Evolutionary conservation across 2,797 vertebrate genomes (phyloP).

Genomic region (Aselliscus stoliczkanus): DNA sequence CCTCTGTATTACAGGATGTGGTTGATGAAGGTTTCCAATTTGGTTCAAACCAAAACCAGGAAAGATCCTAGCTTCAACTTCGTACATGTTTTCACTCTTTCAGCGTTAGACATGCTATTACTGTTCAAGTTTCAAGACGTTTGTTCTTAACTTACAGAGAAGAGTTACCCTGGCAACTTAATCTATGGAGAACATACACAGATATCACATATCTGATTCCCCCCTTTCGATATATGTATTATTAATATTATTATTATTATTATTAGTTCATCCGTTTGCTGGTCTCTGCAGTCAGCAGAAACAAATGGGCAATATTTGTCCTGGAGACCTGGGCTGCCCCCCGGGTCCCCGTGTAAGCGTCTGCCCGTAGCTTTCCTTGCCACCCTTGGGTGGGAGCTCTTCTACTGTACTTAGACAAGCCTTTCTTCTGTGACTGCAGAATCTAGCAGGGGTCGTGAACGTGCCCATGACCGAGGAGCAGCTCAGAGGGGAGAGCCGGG

Average conservation of each 20-base stretch:
- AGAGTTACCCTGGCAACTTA: slow-evolving; percentile 75
- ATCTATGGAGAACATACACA: slow-evolving; percentile 76
- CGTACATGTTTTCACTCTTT: slow-evolving; percentile 67
- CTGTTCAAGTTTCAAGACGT: slow-evolving; percentile 60
- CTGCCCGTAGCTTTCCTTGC: slow-evolving; percentile 71
- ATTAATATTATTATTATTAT: slow-evolving; percentile 82
- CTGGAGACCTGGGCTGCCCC: slow-evolving; percentile 74
- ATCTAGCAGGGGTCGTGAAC: slow-evolving; percentile 52
- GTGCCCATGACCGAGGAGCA: neutral
- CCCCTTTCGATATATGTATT: slow-evolving; percentile 80
- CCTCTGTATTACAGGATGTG: slow-evolving; percentile 62
- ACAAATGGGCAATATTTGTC: slow-evolving; percentile 93
- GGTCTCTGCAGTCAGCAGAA: slow-evolving; percentile 85
- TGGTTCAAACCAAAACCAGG: slow-evolving; percentile 79
- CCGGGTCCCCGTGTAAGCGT: slow-evolving; percentile 68
- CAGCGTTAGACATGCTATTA: slow-evolving; percentile 73
- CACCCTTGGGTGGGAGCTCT: slow-evolving; percentile 73
- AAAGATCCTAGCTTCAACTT: slow-evolving; percentile 73
- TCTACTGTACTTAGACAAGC: slow-evolving; percentile 80
- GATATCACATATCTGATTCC: slow-evolving; percentile 73
- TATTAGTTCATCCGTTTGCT: slow-evolving; percentile 84
- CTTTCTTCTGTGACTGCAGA: slow-evolving; percentile 71
- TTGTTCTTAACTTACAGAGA: slow-evolving; percentile 77
- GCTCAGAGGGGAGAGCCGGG: neutral
- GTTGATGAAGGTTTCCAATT: slow-evolving; percentile 74